Base-by-base conservation (phyloP, 2,888 invertebrate genomes). In the Eristalis tenax region DNA sequence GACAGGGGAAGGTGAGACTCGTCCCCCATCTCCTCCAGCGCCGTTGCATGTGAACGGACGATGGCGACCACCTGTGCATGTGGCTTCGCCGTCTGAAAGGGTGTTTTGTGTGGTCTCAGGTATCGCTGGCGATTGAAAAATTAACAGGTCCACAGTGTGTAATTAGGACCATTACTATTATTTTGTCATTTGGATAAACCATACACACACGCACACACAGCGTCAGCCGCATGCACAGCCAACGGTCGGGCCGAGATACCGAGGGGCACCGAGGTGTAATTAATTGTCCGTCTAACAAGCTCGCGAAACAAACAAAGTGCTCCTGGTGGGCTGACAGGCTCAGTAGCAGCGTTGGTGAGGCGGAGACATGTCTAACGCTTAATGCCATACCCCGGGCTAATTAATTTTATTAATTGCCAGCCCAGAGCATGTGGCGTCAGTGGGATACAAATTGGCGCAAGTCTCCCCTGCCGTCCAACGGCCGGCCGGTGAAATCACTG, bases 81-180 rank as follows among this genome's bases (percentile, higher is more conserved):
- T 38, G 50, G 28, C 28, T 13, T 18, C 26, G 59, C 23, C 26
- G 68, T 38, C 18, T 35, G 18, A 18, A 56, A 68, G 65, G 40
- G 59, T 82, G 40, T 57, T 68, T 57, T 79, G 87, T 87, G 87
- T 87, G 87, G 87, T 87, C 87, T 79, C 83, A 73, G 32, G 76
- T 79, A 66, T 64, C 73, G 76, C 50, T 38, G 78, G 28, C 40
- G 71, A 87, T 83, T 87, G 87, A 87, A 87, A 87, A 87, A 87
- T 87, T 83, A 87, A 80, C 87, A 65, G 83, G 76, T 80, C 43
- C 38, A 71, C 63, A 66, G 71, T 76, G 76, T 87, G 83, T 83
- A 83, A 87, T 87, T 87, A 87, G 83, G 74, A 73, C 79, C 83
- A 87, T 87, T 87, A 87, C 83, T 87, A 87, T 87, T 87, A 87